Evolutionary conservation across 2,888 invertebrate species (phyloP).

Genomic region (Hermodice carunculata): DNA sequence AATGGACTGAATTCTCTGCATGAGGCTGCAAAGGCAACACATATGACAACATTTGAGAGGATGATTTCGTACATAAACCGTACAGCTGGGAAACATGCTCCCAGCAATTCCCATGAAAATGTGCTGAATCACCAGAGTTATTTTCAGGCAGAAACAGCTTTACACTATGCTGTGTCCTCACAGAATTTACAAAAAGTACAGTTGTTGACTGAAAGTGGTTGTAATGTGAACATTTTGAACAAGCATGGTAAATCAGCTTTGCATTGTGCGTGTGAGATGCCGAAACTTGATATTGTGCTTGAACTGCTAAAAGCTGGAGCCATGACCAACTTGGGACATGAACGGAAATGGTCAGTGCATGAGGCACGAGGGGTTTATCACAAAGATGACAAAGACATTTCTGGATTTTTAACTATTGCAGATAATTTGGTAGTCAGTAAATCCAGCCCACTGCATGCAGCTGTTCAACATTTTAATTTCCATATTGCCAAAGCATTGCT

Average conservation of each 20-base stretch:
- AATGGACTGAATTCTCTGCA: slow-evolving; percentile 7
- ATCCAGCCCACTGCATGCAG: slow-evolving; percentile 5
- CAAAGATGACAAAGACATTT: too few species aligned
- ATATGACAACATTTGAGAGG: neutral
- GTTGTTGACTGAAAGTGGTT: neutral
- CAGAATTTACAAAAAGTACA: neutral
- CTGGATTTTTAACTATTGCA: too few species aligned
- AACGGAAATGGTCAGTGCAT: neutral
- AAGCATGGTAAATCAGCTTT: slow-evolving; percentile 1
- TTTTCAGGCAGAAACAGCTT: slow-evolving; percentile 8
- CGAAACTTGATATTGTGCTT: neutral
- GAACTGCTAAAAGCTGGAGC: neutral
- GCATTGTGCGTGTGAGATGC: slow-evolving; percentile 1
- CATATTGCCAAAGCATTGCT: neutral
- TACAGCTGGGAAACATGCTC: too few species aligned
- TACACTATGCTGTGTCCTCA: neutral
- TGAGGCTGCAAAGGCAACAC: neutral
- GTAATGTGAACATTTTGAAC: neutral
- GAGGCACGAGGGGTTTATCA: too few species aligned
- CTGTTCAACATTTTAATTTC: neutral
- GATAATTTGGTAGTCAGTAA: too few species aligned
- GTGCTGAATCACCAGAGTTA: neutral
- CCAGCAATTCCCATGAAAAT: too few species aligned
- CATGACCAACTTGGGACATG: neutral
- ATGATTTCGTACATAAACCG: too few species aligned